A percentile compares a stretch with the other conserved stretches of the same genome.
phyloP scores from a whole-genome alignment of 2,113 vertebrate species.

The Empidonax traillii region DNA sequence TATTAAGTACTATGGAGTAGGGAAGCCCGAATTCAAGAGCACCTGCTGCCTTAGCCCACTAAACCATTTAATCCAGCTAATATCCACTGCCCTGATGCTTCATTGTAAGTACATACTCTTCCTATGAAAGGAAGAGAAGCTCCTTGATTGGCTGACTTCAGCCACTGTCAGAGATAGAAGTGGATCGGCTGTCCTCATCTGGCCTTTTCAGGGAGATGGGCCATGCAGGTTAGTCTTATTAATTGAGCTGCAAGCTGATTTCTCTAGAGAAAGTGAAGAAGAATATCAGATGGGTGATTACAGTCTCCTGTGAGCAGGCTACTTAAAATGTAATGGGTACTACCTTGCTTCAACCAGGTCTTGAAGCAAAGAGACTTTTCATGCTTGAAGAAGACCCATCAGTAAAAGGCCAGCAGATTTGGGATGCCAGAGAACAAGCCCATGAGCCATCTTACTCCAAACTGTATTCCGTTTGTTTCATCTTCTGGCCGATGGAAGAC shows the following conservation, averaged over 20 bases:
- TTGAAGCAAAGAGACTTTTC: not conserved
- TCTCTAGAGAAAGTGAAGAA: not conserved
- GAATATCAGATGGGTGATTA: not conserved
- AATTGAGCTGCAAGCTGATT: not conserved
- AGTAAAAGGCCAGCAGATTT: not conserved
- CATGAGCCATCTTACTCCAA: not conserved
- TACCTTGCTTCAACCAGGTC: not conserved
- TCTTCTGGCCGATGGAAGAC: not conserved
- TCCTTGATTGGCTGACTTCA: conserved; percentile 1
- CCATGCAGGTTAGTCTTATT: not conserved
- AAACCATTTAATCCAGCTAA: not conserved
- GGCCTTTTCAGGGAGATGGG: not conserved
- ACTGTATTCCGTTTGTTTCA: not conserved
- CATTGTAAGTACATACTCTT: not conserved
- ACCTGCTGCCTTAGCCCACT: not conserved
- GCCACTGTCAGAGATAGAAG: not conserved
- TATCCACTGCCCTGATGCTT: not conserved
- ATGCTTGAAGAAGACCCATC: not conserved
- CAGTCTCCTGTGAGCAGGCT: not conserved
- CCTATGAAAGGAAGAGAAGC: not conserved
- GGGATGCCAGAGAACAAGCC: not conserved
- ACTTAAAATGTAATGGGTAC: not conserved
- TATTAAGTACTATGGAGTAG: not conserved
- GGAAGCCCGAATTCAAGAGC: not conserved
- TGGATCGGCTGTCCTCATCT: not conserved